phyloP scores from a whole-genome alignment of 2,888 invertebrate species.

The Dascillus cervinus region DNA sequence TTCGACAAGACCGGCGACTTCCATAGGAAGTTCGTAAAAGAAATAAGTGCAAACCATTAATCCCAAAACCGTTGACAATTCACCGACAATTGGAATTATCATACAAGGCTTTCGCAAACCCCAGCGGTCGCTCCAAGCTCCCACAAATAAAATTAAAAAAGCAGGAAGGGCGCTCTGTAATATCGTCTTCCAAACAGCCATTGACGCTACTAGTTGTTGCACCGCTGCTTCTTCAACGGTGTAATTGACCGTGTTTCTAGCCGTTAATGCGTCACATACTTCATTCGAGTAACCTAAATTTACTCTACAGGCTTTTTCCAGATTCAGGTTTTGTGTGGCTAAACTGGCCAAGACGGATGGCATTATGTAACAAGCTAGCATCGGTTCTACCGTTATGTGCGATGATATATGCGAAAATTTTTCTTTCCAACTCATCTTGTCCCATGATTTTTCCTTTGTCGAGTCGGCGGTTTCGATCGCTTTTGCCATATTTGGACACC shows the following conservation, averaged over 20 bases:
- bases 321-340: conserved; percentile 76
- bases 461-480: conserved; percentile 7
- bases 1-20: conserved; percentile 71
- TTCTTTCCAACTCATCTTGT: conserved; percentile 46
- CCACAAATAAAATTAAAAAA: conserved; percentile 71
- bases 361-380: conserved; percentile 65
- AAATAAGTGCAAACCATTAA: conserved; percentile 72
- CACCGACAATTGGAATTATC: conserved; percentile 73
- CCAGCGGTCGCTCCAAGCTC: conserved; percentile 66
- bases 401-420: conserved; percentile 51
- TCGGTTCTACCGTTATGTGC: conserved; percentile 68
- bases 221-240: conserved; percentile 53
- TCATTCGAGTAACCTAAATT: conserved; percentile 65
- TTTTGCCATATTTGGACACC: neutral
- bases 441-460: conserved; percentile 13
- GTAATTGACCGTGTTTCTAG: conserved; percentile 61
- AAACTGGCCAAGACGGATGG: conserved; percentile 58
- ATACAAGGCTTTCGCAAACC: conserved; percentile 73
- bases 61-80: conserved; percentile 70
- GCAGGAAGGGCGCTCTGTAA: conserved; percentile 78
- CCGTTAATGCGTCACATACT: conserved; percentile 69
- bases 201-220: conserved; percentile 51
- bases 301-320: conserved; percentile 81
- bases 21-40: conserved; percentile 72
- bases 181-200: conserved; percentile 81